These are phyloP conservation scores for Podilymbus podiceps DNA, from an alignment of 2,113 vertebrate species.

Conservation along the genomic window DNA sequence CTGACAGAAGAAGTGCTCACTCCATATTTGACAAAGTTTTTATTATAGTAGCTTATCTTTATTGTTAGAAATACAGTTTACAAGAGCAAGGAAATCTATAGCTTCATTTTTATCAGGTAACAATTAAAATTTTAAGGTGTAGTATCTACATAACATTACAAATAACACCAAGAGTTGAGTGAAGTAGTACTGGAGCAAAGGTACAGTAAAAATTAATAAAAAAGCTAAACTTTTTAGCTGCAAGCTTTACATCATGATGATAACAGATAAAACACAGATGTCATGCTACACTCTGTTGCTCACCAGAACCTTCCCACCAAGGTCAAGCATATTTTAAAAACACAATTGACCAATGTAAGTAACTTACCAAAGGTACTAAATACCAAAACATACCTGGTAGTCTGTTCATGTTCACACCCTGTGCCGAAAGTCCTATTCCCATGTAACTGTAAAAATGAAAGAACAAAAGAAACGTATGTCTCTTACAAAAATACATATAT, in stretches of 20 bases:
- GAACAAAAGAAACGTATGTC: slow-evolving; percentile 26
- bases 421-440: slow-evolving; percentile 98
- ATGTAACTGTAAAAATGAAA: slow-evolving; percentile 87
- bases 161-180: background rate
- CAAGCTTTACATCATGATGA: background rate
- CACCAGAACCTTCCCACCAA: background rate
- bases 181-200: background rate
- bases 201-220: background rate
- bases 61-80: background rate
- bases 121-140: background rate
- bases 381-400: slow-evolving; percentile 86
- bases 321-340: background rate
- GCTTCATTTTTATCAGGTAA: background rate
- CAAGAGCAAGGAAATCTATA: background rate
- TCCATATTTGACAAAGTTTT: background rate
- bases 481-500: background rate
- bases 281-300: background rate
- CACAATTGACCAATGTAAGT: background rate
- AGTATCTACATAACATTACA: background rate
- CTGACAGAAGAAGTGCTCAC: background rate
- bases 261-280: background rate
- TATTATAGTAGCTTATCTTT: background rate
- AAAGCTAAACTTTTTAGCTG: background rate
- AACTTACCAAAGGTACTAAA: background rate
- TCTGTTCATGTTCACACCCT: slow-evolving; percentile 99